Percentiles rank a stretch among this genome's conserved stretches.
These are phyloP conservation scores for Hylyphantes graminicola DNA, from an alignment of 1,140 invertebrate species.

Conservation along the genomic window DNA sequence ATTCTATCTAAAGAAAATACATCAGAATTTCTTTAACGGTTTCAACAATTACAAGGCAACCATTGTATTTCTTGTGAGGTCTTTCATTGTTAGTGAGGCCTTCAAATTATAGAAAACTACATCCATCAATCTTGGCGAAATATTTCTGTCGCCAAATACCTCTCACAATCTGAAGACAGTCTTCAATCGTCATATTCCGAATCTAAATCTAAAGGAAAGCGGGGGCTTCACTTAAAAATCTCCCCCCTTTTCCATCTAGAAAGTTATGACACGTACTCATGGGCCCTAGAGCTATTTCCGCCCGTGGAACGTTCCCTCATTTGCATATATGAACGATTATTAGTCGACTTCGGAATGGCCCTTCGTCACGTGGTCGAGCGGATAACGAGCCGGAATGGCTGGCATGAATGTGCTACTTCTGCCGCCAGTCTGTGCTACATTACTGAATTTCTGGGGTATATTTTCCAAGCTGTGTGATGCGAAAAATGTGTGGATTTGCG, in stretches of 20 bases:
- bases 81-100: too few species aligned
- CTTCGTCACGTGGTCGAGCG: slow-evolving; percentile 13
- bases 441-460: too few species aligned
- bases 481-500: too few species aligned
- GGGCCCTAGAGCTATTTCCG: slow-evolving; percentile 11
- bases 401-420: too few species aligned
- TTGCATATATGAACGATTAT: slow-evolving; percentile 49
- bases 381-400: slow-evolving; percentile 28
- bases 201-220: not conserved
- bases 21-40: too few species aligned
- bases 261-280: slow-evolving; percentile 49
- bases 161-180: slow-evolving; percentile 17
- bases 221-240: slow-evolving; percentile 6
- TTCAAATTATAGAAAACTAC: too few species aligned
- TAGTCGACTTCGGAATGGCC: slow-evolving; percentile 39
- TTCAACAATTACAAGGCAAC: too few species aligned
- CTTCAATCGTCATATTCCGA: slow-evolving; percentile 36
- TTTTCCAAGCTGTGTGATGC: too few species aligned
- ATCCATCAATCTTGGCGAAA: not conserved
- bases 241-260: not conserved
- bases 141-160: slow-evolving; percentile 14
- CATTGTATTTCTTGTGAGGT: too few species aligned
- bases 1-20: too few species aligned
- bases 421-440: too few species aligned
- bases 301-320: slow-evolving; percentile 24